These are phyloP conservation scores for Scaptomyza montana DNA, from an alignment of 1,140 invertebrate genomes.

Conservation along the genomic window DNA sequence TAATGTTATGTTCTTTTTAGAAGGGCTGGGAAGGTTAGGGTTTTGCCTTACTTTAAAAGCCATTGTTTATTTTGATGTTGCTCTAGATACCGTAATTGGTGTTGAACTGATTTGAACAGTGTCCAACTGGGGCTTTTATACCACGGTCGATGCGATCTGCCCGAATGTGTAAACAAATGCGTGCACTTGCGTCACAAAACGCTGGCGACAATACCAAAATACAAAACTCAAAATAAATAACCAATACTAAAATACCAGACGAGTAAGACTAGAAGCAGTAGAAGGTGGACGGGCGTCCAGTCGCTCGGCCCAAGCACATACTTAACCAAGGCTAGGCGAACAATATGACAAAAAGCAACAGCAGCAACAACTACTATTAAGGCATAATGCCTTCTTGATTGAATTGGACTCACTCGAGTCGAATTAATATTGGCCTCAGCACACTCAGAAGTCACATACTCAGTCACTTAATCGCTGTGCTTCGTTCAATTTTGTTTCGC, in stretches of 20 bases:
- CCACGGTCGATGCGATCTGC: conserved; percentile 54
- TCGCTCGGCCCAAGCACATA: conserved; percentile 25
- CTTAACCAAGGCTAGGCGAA: conserved; percentile 62
- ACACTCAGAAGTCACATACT: conserved; percentile 67
- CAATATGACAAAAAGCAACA: conserved; percentile 60
- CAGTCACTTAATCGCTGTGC: background rate
- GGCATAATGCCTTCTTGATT: conserved; percentile 81
- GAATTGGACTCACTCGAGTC: conserved; percentile 64
- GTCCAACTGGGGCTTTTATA: conserved; percentile 78
- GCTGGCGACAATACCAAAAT: conserved; percentile 65
- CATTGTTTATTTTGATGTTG: conserved; percentile 70
- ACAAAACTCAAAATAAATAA: conserved; percentile 37
- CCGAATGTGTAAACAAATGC: conserved; percentile 60
- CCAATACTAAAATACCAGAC: conserved; percentile 55
- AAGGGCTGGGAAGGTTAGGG: background rate
- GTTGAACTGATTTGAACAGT: conserved; percentile 78
- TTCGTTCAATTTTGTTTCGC: conserved; percentile 61
- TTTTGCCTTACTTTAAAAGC: conserved; percentile 79
- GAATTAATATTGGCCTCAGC: conserved; percentile 79
- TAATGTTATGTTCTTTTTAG: background rate
- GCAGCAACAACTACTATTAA: conserved; percentile 22
- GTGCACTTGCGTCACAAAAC: conserved; percentile 75
- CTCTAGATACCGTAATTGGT: conserved; percentile 83
- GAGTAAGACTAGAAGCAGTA: conserved; percentile 71
- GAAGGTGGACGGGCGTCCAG: conserved; percentile 11